These are phyloP conservation scores for Agriopis marginaria DNA, from an alignment of 2,888 invertebrate species.

Conservation along the genomic window DNA sequence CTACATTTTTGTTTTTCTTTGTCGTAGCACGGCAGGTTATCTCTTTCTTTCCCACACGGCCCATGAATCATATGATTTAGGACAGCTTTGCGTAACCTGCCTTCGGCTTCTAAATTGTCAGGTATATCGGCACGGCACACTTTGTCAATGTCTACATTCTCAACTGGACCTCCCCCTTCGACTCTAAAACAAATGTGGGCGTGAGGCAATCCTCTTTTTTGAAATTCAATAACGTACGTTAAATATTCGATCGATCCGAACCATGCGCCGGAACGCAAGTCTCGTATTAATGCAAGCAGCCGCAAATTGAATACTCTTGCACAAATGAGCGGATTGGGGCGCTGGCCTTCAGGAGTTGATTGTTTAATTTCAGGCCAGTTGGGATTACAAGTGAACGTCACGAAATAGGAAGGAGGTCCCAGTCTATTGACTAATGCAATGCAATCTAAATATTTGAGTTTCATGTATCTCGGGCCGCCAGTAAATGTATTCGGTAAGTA, in stretches of 20 bases:
- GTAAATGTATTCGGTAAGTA: conserved; percentile 19
- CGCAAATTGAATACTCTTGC: conserved; percentile 3
- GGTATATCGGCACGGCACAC: neutral
- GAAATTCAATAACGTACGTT: conserved; percentile 19
- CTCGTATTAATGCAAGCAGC: neutral
- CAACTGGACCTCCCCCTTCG: too few species aligned
- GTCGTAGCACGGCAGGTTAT: conserved; percentile 13
- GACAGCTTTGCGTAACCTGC: neutral
- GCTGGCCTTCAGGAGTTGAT: neutral
- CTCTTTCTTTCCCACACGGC: conserved; percentile 12
- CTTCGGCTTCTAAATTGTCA: neutral
- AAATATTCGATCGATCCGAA: conserved; percentile 11
- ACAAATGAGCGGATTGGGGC: neutral
- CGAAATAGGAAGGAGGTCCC: conserved; percentile 17
- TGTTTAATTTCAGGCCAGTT: conserved; percentile 17
- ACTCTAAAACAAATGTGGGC: too few species aligned
- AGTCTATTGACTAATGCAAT: conserved; percentile 17
- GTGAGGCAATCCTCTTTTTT: conserved; percentile 16
- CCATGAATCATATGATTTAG: conserved; percentile 9
- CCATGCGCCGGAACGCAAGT: conserved; percentile 13
- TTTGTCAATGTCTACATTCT: too few species aligned
- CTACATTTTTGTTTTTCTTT: conserved; percentile 12
- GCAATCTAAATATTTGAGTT: neutral
- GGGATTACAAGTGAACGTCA: conserved; percentile 15
- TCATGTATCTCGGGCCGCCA: conserved; percentile 11